Percentiles rank a stretch among this genome's conserved stretches.
Conservation (phyloP, 2,113 vertebrate genomes). For the Progne subis region DNA sequence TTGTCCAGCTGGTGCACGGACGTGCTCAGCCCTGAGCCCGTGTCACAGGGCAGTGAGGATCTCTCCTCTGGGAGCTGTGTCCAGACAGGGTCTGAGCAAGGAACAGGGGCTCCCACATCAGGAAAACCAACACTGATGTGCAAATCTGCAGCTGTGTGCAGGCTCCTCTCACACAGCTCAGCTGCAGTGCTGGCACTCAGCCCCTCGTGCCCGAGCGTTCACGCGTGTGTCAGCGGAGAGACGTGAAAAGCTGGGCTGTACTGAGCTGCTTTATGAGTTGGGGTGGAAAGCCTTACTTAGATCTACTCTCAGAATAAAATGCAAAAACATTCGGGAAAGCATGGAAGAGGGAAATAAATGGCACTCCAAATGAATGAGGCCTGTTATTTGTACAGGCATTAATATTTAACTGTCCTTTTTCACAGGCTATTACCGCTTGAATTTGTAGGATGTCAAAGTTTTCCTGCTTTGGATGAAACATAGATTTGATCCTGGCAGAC, state of each 20-base stretch:
- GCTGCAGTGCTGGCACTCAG: background rate
- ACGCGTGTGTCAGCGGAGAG: accelerated
- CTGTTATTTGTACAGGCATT: constrained; percentile 54
- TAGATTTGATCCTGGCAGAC: constrained; percentile 1
- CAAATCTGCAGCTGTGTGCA: background rate
- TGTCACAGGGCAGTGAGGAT: accelerated
- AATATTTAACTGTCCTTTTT: constrained; percentile 64
- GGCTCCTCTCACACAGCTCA: accelerated
- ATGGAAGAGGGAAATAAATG: background rate
- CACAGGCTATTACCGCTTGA: constrained; percentile 54
- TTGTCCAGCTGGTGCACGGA: background rate
- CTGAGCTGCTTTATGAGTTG: background rate
- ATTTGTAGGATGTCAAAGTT: constrained; percentile 34
- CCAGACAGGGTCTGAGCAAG: background rate
- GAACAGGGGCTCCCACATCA: background rate
- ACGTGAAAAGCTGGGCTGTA: background rate
- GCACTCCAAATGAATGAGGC: background rate
- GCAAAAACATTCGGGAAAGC: background rate
- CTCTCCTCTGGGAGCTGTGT: background rate
- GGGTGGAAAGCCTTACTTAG: background rate
- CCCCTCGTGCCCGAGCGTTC: background rate
- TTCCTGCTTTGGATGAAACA: background rate
- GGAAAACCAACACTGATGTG: accelerated
- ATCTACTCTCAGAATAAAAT: background rate
- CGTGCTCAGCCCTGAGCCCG: accelerated